A percentile compares a stretch with the other conserved stretches of the same genome.
Evolutionary conservation across 1,140 invertebrate genomes (phyloP).

Genomic region (Bombus pyrosoma): DNA sequence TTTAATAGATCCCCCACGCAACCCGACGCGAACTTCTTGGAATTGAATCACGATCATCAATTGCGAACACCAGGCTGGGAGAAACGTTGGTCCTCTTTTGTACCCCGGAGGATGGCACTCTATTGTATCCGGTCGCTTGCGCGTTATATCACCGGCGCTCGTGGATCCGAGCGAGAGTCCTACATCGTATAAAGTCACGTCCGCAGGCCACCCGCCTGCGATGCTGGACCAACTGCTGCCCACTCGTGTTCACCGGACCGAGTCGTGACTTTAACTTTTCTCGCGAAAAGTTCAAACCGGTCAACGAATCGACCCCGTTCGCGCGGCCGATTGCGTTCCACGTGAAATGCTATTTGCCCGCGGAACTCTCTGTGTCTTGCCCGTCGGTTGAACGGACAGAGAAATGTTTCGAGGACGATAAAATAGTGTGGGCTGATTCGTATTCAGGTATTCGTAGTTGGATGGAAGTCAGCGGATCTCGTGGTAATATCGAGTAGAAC

Average conservation of each 20-base stretch:
- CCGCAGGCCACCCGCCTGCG: conserved; percentile 61
- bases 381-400: neutral
- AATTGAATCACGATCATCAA: conserved; percentile 47
- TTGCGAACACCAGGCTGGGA: conserved; percentile 29
- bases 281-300: conserved; percentile 62
- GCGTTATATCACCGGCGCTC: conserved; percentile 62
- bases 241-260: conserved; percentile 68
- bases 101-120: conserved; percentile 53
- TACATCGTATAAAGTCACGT: conserved; percentile 73
- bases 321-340: conserved; percentile 30
- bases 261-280: conserved; percentile 57
- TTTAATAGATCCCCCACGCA: conserved; percentile 6
- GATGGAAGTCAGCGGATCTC: too few relatives aligned
- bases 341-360: conserved; percentile 12
- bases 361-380: neutral
- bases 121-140: conserved; percentile 67
- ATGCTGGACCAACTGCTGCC: conserved; percentile 63
- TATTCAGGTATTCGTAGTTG: too few relatives aligned
- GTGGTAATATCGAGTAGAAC: too few relatives aligned
- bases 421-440: neutral
- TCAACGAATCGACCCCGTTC: conserved; percentile 49
- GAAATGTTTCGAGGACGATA: conserved; percentile 19
- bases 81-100: conserved; percentile 34
- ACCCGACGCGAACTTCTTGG: conserved; percentile 29
- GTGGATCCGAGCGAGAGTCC: conserved; percentile 63